A percentile compares a stretch with the other conserved stretches of the same genome.
Evolutionary conservation across 2,888 invertebrate species (phyloP).

Genomic region (Hoplodrina ambigua): DNA sequence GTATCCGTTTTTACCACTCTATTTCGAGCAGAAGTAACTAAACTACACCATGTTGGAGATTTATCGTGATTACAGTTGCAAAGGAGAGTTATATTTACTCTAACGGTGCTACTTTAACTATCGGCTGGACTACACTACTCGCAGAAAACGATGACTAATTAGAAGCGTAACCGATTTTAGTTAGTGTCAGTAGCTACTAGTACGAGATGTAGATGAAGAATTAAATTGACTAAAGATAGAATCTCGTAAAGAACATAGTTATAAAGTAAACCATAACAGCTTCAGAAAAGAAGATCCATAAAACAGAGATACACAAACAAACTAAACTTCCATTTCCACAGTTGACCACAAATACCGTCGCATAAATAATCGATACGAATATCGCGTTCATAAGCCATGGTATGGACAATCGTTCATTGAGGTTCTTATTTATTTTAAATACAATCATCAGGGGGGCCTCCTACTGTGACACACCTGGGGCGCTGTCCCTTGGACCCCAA

Average conservation of each 20-base stretch:
- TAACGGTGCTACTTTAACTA: too few species aligned
- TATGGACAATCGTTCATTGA: slow-evolving; percentile 90
- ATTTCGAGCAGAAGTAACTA: background rate
- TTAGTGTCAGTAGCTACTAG: too few species aligned
- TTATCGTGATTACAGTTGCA: background rate
- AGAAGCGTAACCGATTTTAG: background rate
- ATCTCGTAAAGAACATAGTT: background rate
- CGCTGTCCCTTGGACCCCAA: slow-evolving; percentile 89
- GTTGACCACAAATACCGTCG: slow-evolving; percentile 60
- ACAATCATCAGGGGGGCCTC: slow-evolving; percentile 89
- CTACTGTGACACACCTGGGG: slow-evolving; percentile 85
- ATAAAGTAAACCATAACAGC: background rate
- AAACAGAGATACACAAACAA: slow-evolving; percentile 34
- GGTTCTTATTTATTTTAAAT: slow-evolving; percentile 91
- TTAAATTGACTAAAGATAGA: background rate
- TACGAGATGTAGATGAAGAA: background rate
- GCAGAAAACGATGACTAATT: background rate
- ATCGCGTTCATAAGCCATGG: slow-evolving; percentile 79
- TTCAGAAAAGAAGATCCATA: slow-evolving; percentile 10
- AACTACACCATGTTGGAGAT: background rate
- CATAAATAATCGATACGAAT: slow-evolving; percentile 68
- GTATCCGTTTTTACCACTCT: background rate
- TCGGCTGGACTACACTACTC: too few species aligned
- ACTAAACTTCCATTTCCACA: slow-evolving; percentile 54
- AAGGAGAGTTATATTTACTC: background rate